Evolutionary conservation across 2,113 vertebrate species (phyloP), one percentile per base, ranked within the genome.

Genomic region (Austrofundulus limnaeus): DNA sequence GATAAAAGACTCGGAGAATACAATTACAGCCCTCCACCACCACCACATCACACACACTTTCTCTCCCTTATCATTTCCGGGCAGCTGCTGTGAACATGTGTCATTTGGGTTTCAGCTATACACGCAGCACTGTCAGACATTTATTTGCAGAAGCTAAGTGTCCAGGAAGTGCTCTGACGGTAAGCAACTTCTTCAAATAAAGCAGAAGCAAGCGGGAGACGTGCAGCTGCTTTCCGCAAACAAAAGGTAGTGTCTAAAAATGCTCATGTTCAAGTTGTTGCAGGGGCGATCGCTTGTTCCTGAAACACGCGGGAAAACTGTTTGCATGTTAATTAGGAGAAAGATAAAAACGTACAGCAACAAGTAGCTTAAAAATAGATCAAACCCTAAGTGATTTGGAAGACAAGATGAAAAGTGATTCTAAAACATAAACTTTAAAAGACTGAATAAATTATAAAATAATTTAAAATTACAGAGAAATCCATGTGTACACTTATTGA

Each of bases 131-230:
- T 53, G 50, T 20, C 61, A 53, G 42, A 78, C 61, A 46, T 67
- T 20, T 66, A 54, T 56, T 71, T 72, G 70, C 43, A 58, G 58
- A 58, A 11, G 66, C 38, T 16, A n/a, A 42, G n/a, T 48, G 37
- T 70, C 39, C 68, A 80, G 73, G 68, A 78, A 78, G 56, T 39
- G 34, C 64, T 16, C 66, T 80, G 77, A 86, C 84, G 65, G 19
- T 65, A 64, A 77, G 74, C 43, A 72, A 69, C 75, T 81, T 84
- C 11, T 52, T 10, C 58, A 61, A 61, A 66, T 41, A 57, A 24
- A 11, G 56, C 24, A 45, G 37, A 73, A 72, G 58, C 43, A 78
- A 43, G 14, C 2, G 4, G 3, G 17, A 11, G 9, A 39, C 46
- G 2, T 45, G 23, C n/a, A 46, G 49, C 37, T 59, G 13, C 1